Base-by-base conservation (phyloP, 2,797 vertebrate species). In the Malurus splendens region DNA sequence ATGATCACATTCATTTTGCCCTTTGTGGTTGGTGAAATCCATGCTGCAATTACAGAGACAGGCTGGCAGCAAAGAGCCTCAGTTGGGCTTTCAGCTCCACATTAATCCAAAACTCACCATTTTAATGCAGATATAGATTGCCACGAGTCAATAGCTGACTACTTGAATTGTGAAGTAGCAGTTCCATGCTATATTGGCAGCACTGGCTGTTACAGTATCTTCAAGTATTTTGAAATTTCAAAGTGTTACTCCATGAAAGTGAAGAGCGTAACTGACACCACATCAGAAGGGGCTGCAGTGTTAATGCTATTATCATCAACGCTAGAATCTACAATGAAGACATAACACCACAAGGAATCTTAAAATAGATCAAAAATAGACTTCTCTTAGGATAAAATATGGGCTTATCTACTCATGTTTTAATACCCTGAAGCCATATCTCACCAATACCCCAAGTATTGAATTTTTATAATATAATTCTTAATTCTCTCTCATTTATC, bases 1-100 rank as follows among this genome's bases (percentile, higher is more conserved):
- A 96, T 96, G 97, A 97, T 97, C 97, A 96, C 97, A 97, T 98
- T 97, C 96, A 96, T 97, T 97, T 96, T 97, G 96, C 96, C 97
- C 97, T 98, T 97, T 98, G 98, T 98, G 98, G 97, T 97, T 97
- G 97, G 96, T 97, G 97, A 98, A 98, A 98, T 97, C 97, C 97
- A 97, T 96, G 97, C 97, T 97, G 97, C 97, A 97, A 98, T 98
- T 97, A 97, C 97, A 97, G 95, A 97, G 97, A 96, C 96, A 96
- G 97, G 96, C 97, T 97, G 97, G 97, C 97, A 97, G 97, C 97
- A 97, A 97, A 97, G 97, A 97, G 95, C 95, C 96, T 97, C 97
- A 94, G 96, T 96, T 96, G 95, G 97, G 97, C 97, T 97, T 97
- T 97, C 96, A 97, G 97, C 96, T 97, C 97, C 96, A 96, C 96